Evolutionary conservation across 1,140 invertebrate genomes (phyloP), one percentile per base, ranked within the genome.

Genomic region (Dreissena rostriformis): DNA sequence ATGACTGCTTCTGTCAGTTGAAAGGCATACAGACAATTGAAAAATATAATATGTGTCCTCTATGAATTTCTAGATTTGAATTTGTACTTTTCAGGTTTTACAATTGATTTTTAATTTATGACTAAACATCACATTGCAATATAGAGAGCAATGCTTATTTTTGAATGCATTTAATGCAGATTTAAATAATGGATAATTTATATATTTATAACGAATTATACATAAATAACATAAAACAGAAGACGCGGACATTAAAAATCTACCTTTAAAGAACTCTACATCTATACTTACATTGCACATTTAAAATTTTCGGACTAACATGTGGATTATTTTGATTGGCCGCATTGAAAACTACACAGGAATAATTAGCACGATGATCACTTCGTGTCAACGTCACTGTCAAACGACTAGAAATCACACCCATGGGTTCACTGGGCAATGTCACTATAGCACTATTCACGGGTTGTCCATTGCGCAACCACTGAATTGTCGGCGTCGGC

Each of bases 311-410:
- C 49, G 65, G 73, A 12, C 61, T 61, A 19, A 78, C 70, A 19
- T 82, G 19, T 55, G 85, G 83, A 22, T 68, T 75, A 57, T 88
- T 80, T 65, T 83, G 55, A 72, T 88, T 89, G 17, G 87, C 76
- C 55, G 66, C 65, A 76, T 89, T 89, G 82, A 82, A 89, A 17
- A 89, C 82, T 72, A 85, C 55, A 85, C 88, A 89, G 17, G 86
- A 71, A 79, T 87, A 88, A 78, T 89, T 89, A 78, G 88, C 88
- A 55, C 73, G 77, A 66, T 89, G 81, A 80, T 89, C 88, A 53
- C 53, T 82, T 55, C 82, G 71, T 68, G 83, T 71, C 77, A 89
- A 76, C 14, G 57, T 82, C 10, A 85, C 63, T 22, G 55, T 70
- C 22, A 88, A 65, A 22, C 73, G 79, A 80, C 83, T 82, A 80